Percentiles rank a stretch among this genome's conserved stretches.
Conservation (phyloP, 2,113 vertebrate genomes). For the Polypterus senegalus region DNA sequence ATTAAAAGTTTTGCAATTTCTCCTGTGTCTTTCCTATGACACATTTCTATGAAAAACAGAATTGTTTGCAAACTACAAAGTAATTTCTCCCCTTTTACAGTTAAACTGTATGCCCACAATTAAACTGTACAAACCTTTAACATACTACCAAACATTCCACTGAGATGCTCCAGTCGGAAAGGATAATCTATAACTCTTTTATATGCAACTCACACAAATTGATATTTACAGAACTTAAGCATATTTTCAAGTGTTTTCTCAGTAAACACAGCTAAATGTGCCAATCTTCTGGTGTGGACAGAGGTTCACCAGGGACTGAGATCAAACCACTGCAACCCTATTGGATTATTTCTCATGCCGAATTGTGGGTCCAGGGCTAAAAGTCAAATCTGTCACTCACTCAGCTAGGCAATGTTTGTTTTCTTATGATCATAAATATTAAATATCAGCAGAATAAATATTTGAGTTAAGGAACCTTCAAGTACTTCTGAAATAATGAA, state of each 20-base stretch:
- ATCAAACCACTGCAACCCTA: not conserved
- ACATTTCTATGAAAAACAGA: no score
- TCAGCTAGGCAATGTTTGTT: conserved; percentile 42
- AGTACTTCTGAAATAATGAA: conserved; percentile 55
- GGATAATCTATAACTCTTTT: no score
- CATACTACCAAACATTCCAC: no score
- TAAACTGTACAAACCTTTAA: no score
- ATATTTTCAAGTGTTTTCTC: conserved; percentile 32
- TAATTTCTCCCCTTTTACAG: no score
- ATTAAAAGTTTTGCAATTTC: no score
- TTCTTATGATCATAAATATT: conserved; percentile 56
- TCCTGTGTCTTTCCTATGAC: no score
- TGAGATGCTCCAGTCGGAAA: no score
- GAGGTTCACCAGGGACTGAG: conserved; percentile 29
- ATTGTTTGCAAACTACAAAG: no score
- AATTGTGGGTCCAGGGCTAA: conserved; percentile 15
- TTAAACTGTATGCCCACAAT: no score
- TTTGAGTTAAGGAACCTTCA: conserved; percentile 50
- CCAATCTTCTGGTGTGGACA: conserved; percentile 38
- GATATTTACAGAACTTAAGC: conserved; percentile 30
- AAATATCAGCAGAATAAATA: conserved; percentile 51
- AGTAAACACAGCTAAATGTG: conserved; percentile 30
- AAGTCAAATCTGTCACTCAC: conserved; percentile 43
- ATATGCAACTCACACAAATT: no score
- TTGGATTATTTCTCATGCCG: conserved; percentile 7